Evolutionary conservation across 2,797 vertebrate species (phyloP).

Genomic region (Mus minutoides): DNA sequence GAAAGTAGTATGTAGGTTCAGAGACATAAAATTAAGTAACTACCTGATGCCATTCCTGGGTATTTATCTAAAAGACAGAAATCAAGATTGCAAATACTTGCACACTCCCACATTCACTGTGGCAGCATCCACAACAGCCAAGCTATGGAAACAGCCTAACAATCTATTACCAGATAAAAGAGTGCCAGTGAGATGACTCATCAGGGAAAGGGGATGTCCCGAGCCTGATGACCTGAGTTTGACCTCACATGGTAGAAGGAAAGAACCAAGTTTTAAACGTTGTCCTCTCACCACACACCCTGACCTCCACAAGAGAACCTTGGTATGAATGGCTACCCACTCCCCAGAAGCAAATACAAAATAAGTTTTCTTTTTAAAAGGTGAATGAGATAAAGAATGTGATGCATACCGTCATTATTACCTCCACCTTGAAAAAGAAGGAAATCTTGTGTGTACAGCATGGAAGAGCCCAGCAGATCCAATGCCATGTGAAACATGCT

Average conservation of each 20-base stretch:
- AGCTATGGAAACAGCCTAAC: neutral
- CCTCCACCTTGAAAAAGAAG: neutral
- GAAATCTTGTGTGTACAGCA: neutral
- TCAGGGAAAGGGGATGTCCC: neutral
- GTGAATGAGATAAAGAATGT: neutral
- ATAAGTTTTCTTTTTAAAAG: neutral
- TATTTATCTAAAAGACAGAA: constrained; percentile 33
- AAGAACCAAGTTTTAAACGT: neutral
- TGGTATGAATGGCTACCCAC: no score
- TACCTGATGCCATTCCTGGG: neutral
- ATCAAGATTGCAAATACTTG: neutral
- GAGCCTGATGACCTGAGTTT: neutral
- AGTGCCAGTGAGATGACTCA: neutral
- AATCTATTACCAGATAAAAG: neutral
- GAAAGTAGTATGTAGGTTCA: neutral
- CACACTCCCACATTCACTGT: neutral
- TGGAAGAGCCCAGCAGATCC: neutral
- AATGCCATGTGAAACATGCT: neutral
- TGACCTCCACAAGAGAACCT: neutral
- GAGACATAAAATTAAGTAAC: neutral
- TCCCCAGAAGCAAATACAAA: neutral
- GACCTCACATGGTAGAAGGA: neutral
- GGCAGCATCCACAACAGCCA: neutral
- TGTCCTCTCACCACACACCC: neutral
- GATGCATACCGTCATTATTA: neutral